These are phyloP conservation scores for Rhinoderma darwinii DNA, from an alignment of 2,113 vertebrate species.

Conservation along the genomic window DNA sequence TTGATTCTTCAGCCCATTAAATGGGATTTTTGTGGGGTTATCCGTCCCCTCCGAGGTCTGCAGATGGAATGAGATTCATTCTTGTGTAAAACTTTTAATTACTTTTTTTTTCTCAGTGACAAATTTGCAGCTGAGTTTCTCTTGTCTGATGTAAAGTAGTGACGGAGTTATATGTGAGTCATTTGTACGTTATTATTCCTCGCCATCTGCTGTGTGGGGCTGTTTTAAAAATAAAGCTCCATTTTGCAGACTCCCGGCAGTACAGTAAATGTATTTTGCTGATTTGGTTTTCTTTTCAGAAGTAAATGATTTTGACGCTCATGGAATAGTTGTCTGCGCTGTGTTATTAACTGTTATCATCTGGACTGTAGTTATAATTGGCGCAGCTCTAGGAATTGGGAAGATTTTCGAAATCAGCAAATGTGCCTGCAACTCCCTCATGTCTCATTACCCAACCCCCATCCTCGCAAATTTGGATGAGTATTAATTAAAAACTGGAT, in stretches of 20 bases:
- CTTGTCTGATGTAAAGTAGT: conserved; percentile 9
- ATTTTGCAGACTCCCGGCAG: neutral
- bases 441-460: neutral
- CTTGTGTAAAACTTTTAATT: conserved; percentile 50
- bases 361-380: neutral
- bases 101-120: conserved; percentile 14
- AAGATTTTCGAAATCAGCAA: neutral
- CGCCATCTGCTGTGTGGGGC: conserved; percentile 43
- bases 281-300: neutral
- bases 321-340: neutral
- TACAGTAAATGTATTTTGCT: neutral
- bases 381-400: neutral
- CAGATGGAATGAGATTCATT: conserved; percentile 36
- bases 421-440: neutral
- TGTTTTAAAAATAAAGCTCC: conserved; percentile 37
- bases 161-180: conserved; percentile 20
- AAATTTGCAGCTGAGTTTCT: conserved; percentile 28
- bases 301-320: neutral
- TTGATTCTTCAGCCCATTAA: neutral
- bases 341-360: neutral
- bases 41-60: neutral
- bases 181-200: conserved; percentile 45
- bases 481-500: no score
- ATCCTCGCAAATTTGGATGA: no score
- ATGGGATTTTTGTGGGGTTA: neutral